Base-by-base conservation (phyloP, 1,140 invertebrate species). In the Laupala kohalensis region DNA sequence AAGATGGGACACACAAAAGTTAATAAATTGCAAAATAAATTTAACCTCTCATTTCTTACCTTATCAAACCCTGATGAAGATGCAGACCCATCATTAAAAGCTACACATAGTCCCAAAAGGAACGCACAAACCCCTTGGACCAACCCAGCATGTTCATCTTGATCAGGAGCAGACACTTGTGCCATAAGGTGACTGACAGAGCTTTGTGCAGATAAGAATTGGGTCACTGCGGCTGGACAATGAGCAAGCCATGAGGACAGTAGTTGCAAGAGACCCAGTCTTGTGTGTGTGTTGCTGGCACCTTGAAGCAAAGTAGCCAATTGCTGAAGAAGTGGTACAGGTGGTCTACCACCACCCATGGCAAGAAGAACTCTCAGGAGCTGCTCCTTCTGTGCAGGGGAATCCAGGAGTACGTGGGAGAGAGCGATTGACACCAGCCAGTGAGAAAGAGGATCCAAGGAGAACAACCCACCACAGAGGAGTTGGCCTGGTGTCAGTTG, bases 381-480 rank as follows among this genome's bases (percentile, higher is more conserved):
- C 78, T 96, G 91, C 77, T 98, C 95, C 79, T 97, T 97, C 76
- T 97, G 92, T 5, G 86, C 87, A 4, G 87, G 84, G 79, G 96
- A 96, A 73, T 97, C 94, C 2, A 95, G 87, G n/a, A 99, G 81
- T 0, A 90, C 89, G 77, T 99, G 94, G 76, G 94, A 91, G 19
- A 99, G 81, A 13, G 95, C 92, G 5, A 98, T 91, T 0, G 95
- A 86, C 1, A 94, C 92, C 81, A 98, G 96, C 97, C 97, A 99
- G 79, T 95, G 97, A n/a, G 92, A 96, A n/a, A 96, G 81, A 23
- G 92, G 83, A 79, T 99, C 96, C 0, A 86, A 81, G 66, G 92
- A 95, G 80, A 98, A 98, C 15, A 99, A 82, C 0, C 97, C 95
- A 24, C 92, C 91, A 79, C 96, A 98, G 4, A 99, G 83, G n/a